These are phyloP conservation scores for Anisognathus igniventris DNA, from an alignment of 2,797 vertebrate species.

Conservation along the genomic window DNA sequence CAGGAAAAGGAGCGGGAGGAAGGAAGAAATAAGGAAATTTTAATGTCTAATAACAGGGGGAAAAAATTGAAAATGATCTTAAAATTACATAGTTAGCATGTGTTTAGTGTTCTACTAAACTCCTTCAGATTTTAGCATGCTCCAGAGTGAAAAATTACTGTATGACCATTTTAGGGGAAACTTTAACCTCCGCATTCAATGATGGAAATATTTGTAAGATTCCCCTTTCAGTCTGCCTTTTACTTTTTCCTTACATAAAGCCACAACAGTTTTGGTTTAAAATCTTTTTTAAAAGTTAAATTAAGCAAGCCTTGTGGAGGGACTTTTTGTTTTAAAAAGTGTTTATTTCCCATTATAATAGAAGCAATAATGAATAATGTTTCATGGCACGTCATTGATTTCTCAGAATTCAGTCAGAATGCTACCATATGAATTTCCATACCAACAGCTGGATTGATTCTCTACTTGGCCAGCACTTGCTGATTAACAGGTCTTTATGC, in stretches of 20 bases:
- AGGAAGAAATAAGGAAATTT: neutral
- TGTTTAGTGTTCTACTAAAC: neutral
- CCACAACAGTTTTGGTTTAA: neutral
- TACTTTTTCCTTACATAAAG: neutral
- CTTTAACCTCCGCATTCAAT: neutral
- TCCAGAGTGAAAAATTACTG: neutral
- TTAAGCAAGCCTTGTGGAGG: neutral
- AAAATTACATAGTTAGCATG: neutral
- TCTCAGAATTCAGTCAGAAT: conserved; percentile 13
- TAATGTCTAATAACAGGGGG: neutral
- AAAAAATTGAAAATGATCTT: neutral
- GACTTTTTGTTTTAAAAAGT: neutral
- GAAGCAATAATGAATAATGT: neutral
- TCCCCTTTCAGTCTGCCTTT: neutral
- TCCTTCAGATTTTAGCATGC: neutral
- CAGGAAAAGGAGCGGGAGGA: neutral
- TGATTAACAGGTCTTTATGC: conserved; percentile 1
- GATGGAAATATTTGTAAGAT: neutral
- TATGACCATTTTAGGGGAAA: neutral
- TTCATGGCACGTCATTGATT: neutral
- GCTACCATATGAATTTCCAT: neutral
- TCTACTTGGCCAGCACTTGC: neutral
- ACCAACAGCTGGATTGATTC: neutral
- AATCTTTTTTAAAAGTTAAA: neutral
- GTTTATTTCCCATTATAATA: neutral